Evolutionary conservation across 2,113 vertebrate species (phyloP).

Genomic region (Gavia stellata): DNA sequence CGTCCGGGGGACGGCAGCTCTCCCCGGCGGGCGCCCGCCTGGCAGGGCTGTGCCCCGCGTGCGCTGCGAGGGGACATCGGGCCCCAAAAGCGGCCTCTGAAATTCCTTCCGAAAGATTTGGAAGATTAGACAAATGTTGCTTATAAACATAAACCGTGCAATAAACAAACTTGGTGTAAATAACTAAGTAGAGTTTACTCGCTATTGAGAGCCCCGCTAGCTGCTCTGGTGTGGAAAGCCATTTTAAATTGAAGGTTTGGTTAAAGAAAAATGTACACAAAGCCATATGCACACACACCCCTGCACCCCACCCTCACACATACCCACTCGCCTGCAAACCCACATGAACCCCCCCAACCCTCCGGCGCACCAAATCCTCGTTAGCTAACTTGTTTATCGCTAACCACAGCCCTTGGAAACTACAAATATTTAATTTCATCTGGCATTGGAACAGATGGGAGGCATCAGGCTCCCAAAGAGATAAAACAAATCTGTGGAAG

Average conservation of each 20-base stretch:
- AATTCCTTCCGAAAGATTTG: conserved; percentile 41
- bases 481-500: conserved; percentile 55
- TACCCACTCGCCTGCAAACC: background rate
- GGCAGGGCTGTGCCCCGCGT: background rate
- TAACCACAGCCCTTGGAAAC: conserved; percentile 57
- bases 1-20: rapidly evolving
- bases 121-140: conserved; percentile 45
- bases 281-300: background rate
- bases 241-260: background rate
- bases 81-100: conserved; percentile 12
- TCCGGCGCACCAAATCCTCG: background rate
- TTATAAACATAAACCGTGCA: conserved; percentile 51
- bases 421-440: conserved; percentile 47
- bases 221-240: conserved; percentile 24
- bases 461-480: conserved; percentile 52
- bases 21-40: background rate
- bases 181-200: conserved; percentile 35
- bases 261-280: conserved; percentile 17
- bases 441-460: conserved; percentile 60
- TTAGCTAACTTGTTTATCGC: conserved; percentile 45
- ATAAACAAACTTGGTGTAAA: conserved; percentile 63
- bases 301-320: conserved; percentile 27
- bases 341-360: background rate
- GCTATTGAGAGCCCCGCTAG: background rate
- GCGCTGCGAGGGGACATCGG: rapidly evolving